These are phyloP conservation scores for Habropoda laboriosa DNA, from an alignment of 1,140 invertebrate genomes.

Conservation along the genomic window DNA sequence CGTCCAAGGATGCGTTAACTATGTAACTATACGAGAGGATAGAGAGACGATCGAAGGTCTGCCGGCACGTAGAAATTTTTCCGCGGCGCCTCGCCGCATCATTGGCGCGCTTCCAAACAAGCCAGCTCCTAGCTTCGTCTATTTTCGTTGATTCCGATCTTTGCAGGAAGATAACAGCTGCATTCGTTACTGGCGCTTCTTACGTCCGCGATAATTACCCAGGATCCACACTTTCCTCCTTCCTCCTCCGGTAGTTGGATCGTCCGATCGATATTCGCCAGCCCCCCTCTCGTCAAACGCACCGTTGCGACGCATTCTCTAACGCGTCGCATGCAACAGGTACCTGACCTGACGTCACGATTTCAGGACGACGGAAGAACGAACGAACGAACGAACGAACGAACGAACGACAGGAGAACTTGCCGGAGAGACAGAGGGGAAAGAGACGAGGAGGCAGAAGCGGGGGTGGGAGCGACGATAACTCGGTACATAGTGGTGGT, in stretches of 20 bases:
- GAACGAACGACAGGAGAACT: neutral
- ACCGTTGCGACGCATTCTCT: constrained; percentile 43
- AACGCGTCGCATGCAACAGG: constrained; percentile 71
- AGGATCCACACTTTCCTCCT: neutral
- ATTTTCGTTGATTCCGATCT: constrained; percentile 75
- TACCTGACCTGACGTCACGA: constrained; percentile 72
- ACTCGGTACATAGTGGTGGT: constrained; percentile 10
- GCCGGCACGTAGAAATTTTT: constrained; percentile 52
- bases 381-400: constrained; percentile 26
- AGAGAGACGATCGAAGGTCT: constrained; percentile 11
- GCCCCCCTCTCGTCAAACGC: constrained; percentile 33
- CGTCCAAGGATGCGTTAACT: too few species aligned
- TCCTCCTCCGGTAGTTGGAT: too few species aligned
- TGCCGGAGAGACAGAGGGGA: constrained; percentile 14
- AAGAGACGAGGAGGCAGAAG: neutral
- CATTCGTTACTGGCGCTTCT: constrained; percentile 25
- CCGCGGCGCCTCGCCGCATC: constrained; percentile 55
- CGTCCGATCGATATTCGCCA: neutral
- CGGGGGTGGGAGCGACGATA: constrained; percentile 31
- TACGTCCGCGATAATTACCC: neutral
- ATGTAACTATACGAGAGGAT: too few species aligned
- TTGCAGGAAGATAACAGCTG: constrained; percentile 45
- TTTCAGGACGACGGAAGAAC: constrained; percentile 48
- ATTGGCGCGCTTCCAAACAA: constrained; percentile 70
- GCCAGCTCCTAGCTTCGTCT: constrained; percentile 67